These are phyloP conservation scores for Brachionus angularis DNA, from an alignment of 1,140 invertebrate genomes.

Conservation along the genomic window DNA sequence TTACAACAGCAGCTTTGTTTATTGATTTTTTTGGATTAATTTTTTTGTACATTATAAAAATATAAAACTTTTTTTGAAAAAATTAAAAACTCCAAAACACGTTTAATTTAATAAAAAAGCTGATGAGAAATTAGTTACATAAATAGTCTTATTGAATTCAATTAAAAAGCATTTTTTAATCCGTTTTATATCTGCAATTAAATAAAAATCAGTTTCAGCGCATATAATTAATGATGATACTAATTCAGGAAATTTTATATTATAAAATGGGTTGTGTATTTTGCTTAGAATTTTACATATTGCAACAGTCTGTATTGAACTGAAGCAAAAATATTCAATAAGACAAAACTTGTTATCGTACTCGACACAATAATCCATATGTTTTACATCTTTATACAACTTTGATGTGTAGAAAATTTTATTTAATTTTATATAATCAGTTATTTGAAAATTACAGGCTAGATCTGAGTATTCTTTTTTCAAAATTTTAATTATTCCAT, in stretches of 20 bases:
- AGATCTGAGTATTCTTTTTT: background rate
- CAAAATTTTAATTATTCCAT: background rate
- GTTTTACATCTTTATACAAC: background rate
- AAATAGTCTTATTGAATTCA: background rate
- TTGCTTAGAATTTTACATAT: background rate
- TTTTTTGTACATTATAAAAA: background rate
- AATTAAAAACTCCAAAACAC: background rate
- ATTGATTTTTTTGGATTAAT: background rate
- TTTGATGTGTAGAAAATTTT: background rate
- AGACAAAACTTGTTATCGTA: background rate
- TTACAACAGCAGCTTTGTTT: background rate
- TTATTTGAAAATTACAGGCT: background rate
- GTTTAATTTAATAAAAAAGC: slow-evolving; percentile 6
- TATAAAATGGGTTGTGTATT: slow-evolving; percentile 1
- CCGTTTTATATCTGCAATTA: background rate
- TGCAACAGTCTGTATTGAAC: background rate
- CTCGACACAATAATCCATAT: background rate
- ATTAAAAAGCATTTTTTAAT: slow-evolving; percentile 16
- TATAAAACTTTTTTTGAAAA: background rate
- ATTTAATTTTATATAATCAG: background rate
- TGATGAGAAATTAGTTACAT: slow-evolving; percentile 1
- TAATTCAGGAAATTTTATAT: background rate
- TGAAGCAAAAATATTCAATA: background rate
- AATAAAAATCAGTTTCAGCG: background rate
- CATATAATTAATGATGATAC: background rate